phyloP scores from a whole-genome alignment of 1,140 invertebrate species.

The Geopemphigus sp. region DNA sequence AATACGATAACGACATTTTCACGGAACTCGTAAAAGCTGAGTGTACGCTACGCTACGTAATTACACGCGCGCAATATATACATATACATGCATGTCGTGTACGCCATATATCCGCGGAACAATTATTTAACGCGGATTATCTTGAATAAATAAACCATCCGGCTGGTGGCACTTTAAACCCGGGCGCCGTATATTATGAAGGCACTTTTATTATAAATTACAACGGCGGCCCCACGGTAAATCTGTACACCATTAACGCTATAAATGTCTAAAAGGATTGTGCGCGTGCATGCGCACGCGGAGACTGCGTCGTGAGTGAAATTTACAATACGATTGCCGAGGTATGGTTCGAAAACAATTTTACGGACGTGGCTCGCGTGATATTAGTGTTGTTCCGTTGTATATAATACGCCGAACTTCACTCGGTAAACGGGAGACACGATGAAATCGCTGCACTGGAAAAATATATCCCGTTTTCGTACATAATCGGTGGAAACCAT shows the following conservation, averaged over 20 bases:
- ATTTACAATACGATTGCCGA: background rate
- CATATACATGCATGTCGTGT: too few relatives aligned
- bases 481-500: too few relatives aligned
- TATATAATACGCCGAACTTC: too few relatives aligned
- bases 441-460: too few relatives aligned
- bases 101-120: slow-evolving; percentile 1
- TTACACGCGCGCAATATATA: background rate
- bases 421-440: too few relatives aligned
- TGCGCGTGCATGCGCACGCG: too few relatives aligned
- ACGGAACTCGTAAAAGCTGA: background rate
- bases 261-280: slow-evolving; percentile 6
- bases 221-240: background rate
- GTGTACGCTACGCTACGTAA: too few relatives aligned
- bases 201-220: slow-evolving; percentile 34
- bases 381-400: too few relatives aligned
- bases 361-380: background rate
- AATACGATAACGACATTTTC: background rate
- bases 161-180: slow-evolving; percentile 34
- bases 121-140: slow-evolving; percentile 42
- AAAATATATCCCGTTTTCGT: too few relatives aligned
- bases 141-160: slow-evolving; percentile 26
- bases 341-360: background rate
- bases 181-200: background rate
- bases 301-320: background rate
- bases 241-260: slow-evolving; percentile 22